Evolutionary conservation across 1,140 invertebrate genomes (phyloP).

Genomic region (Leptinotarsa defecta): DNA sequence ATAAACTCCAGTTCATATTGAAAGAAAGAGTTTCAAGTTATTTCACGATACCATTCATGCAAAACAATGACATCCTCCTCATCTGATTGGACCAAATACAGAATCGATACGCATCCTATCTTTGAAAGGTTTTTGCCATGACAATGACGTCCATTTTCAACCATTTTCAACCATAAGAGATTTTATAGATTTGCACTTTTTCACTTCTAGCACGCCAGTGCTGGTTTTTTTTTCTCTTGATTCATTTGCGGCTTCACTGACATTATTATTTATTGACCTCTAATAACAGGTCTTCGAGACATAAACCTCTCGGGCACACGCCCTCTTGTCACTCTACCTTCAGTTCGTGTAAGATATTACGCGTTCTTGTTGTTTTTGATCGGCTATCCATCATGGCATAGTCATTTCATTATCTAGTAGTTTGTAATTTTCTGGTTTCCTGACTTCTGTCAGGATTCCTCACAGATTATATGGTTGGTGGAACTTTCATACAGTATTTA

Average conservation of each 20-base stretch:
- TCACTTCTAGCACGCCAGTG: constrained; percentile 17
- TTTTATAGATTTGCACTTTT: not conserved
- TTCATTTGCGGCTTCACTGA: constrained; percentile 49
- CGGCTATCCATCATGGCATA: constrained; percentile 15
- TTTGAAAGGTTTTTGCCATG: too few species aligned
- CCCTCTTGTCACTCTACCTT: constrained; percentile 40
- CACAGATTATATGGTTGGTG: constrained; percentile 8
- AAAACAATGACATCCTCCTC: too few species aligned
- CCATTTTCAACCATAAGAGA: too few species aligned
- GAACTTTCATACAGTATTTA: too few species aligned
- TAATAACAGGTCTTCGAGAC: constrained; percentile 51
- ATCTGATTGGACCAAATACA: too few species aligned
- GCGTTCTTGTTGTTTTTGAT: constrained; percentile 20
- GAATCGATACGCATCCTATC: too few species aligned
- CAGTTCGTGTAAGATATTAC: constrained; percentile 22
- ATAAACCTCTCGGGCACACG: constrained; percentile 47
- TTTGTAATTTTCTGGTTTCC: constrained; percentile 24
- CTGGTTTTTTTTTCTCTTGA: constrained; percentile 35
- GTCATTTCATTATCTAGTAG: constrained; percentile 13
- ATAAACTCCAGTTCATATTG: too few species aligned
- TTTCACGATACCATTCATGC: too few species aligned
- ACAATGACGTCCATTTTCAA: too few species aligned
- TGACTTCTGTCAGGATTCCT: constrained; percentile 20
- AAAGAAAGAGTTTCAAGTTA: too few species aligned
- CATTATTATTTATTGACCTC: constrained; percentile 51